Percentiles rank a stretch among this genome's conserved stretches.
Conservation (phyloP, 1,140 invertebrate species). For the Vanessa tameamea region DNA sequence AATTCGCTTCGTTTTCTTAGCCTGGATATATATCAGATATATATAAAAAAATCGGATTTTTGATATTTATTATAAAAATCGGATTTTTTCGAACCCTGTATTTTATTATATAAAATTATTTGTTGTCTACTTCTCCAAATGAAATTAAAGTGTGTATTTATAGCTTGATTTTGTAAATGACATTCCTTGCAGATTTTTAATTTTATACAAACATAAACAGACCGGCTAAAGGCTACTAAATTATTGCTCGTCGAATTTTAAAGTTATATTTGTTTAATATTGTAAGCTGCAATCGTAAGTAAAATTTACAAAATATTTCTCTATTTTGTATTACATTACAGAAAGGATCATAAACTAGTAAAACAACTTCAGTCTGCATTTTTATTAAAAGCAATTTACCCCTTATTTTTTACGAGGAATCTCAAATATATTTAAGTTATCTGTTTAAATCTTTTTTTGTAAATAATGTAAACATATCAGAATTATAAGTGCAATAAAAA, state of each 20-base stretch:
- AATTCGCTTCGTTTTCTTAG: too few relatives aligned
- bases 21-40: too few relatives aligned
- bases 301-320: conserved; percentile 13
- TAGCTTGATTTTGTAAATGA: conserved; percentile 19
- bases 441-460: conserved; percentile 1
- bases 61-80: too few relatives aligned
- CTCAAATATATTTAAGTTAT: neutral
- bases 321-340: conserved; percentile 1
- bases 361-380: conserved; percentile 27
- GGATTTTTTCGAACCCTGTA: too few relatives aligned
- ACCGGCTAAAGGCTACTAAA: conserved; percentile 66
- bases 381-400: conserved; percentile 26
- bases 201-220: conserved; percentile 45
- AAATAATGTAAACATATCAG: conserved; percentile 10
- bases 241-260: conserved; percentile 61
- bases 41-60: too few relatives aligned
- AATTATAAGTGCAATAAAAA: neutral
- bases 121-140: neutral
- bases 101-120: neutral
- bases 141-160: neutral
- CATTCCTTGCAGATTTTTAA: conserved; percentile 13
- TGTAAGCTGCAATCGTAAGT: conserved; percentile 8
- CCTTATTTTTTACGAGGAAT: neutral
- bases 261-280: neutral
- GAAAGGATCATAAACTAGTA: neutral